phyloP scores from a whole-genome alignment of 2,888 invertebrate species.

The Tortricodes alternella region DNA sequence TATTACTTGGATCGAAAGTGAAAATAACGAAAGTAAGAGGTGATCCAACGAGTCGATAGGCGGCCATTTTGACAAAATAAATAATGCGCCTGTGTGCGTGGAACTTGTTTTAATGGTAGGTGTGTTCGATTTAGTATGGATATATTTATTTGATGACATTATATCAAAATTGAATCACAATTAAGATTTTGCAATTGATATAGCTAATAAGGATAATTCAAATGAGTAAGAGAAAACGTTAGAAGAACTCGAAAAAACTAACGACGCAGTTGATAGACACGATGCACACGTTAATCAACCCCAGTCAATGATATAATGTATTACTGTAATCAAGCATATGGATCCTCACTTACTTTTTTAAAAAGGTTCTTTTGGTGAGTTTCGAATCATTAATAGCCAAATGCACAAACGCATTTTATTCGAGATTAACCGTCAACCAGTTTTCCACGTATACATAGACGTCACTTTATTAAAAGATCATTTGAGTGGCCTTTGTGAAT shows the following conservation, averaged over 20 bases:
- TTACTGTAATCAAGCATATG: too few relatives aligned
- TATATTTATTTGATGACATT: constrained; percentile 15
- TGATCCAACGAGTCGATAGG: constrained; percentile 49
- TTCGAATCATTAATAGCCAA: too few relatives aligned
- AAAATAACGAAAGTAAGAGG: constrained; percentile 73
- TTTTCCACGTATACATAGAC: too few relatives aligned
- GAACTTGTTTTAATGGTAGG: constrained; percentile 42
- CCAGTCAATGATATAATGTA: constrained; percentile 7
- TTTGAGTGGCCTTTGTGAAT: too few relatives aligned
- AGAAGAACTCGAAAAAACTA: not conserved
- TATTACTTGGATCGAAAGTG: constrained; percentile 72
- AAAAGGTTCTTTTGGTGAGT: too few relatives aligned
- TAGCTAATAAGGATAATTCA: constrained; percentile 3
- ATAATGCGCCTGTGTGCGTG: constrained; percentile 47
- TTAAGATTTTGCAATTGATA: constrained; percentile 14
- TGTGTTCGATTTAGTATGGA: constrained; percentile 39
- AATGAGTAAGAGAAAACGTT: not conserved
- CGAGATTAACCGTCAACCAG: too few relatives aligned
- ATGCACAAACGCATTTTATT: too few relatives aligned
- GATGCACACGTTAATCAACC: constrained; percentile 12
- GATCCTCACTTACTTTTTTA: too few relatives aligned
- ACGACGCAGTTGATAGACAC: not conserved
- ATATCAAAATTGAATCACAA: constrained; percentile 17
- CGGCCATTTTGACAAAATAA: constrained; percentile 58
- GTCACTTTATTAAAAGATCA: too few relatives aligned